phyloP scores from a whole-genome alignment of 2,888 invertebrate genomes.

The Cyrtodaria siliqua region DNA sequence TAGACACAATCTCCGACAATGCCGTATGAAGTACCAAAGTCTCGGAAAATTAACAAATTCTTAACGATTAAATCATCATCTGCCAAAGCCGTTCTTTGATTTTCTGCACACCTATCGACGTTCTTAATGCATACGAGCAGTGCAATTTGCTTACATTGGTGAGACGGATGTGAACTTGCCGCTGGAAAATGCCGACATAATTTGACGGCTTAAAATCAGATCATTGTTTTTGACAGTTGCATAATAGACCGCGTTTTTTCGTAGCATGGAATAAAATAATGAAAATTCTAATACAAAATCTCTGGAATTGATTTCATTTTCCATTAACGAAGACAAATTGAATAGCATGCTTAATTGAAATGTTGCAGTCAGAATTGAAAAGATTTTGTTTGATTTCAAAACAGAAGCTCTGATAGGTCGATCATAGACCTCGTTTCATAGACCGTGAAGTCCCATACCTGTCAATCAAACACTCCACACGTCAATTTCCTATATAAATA shows the following conservation, averaged over 20 bases:
- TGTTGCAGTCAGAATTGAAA: slow-evolving; percentile 10
- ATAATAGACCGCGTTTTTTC: no score
- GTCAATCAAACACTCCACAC: slow-evolving; percentile 3
- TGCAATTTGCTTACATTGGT: slow-evolving; percentile 8
- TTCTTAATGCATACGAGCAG: slow-evolving; percentile 9
- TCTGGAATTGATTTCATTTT: neutral
- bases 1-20: no score
- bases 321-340: slow-evolving; percentile 21
- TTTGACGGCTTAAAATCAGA: no score
- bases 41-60: no score
- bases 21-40: no score
- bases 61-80: no score
- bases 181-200: no score
- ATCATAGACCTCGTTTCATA: no score
- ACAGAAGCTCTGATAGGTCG: neutral
- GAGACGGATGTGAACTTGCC: no score
- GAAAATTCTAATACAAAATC: no score
- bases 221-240: no score
- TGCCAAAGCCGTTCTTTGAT: neutral
- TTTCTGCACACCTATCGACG: neutral
- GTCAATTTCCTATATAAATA: slow-evolving; percentile 6
- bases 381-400: slow-evolving; percentile 4
- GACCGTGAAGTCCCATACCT: neutral
- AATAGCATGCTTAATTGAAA: slow-evolving; percentile 17
- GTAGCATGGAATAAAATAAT: no score